Conservation (phyloP, 2,113 vertebrate genomes). For the Callithrix jacchus region DNA sequence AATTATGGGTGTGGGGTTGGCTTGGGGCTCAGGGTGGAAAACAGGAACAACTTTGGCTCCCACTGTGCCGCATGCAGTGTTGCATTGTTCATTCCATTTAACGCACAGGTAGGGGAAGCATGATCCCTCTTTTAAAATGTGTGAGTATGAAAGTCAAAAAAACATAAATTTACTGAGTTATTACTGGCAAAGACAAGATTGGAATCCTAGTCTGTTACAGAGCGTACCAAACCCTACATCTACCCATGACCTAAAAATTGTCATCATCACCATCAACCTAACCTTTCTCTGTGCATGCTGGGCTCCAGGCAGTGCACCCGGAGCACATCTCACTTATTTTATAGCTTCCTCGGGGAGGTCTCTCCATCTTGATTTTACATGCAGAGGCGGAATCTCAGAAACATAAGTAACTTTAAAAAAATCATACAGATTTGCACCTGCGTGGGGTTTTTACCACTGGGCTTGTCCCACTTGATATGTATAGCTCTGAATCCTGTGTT, state of each 20-base stretch:
- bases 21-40: neutral
- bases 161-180: neutral
- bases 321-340: neutral
- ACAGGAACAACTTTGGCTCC: no score
- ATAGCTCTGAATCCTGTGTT: neutral
- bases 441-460: neutral
- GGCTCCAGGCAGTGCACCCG: neutral
- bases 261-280: neutral
- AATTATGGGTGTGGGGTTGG: no score
- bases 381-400: neutral
- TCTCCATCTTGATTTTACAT: neutral
- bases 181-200: neutral
- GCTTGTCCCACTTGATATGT: fast-evolving
- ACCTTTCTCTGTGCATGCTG: neutral
- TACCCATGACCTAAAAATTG: neutral
- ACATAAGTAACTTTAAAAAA: neutral
- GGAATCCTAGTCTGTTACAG: neutral
- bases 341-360: neutral
- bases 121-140: neutral
- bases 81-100: neutral
- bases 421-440: neutral
- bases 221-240: neutral
- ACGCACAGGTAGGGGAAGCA: neutral
- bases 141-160: neutral
- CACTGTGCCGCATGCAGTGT: neutral